Evolutionary conservation across 2,113 vertebrate genomes (phyloP).

Genomic region (Siniperca knerii): DNA sequence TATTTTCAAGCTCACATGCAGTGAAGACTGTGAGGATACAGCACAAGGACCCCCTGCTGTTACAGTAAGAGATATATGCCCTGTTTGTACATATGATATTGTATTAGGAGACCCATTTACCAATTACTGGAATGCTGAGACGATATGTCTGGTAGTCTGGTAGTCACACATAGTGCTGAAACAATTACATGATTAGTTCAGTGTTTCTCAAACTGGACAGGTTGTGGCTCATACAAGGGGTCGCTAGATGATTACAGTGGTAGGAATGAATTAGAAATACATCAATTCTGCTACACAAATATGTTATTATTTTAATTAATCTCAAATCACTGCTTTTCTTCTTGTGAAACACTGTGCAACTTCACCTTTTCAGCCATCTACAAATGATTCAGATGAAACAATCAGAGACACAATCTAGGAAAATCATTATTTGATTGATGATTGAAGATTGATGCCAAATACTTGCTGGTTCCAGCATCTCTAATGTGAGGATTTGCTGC

Average conservation of each 20-base stretch:
- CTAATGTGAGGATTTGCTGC: not conserved
- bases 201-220: too few relatives aligned
- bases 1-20: conserved; percentile 3
- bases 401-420: not conserved
- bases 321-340: not conserved
- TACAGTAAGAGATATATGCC: not conserved
- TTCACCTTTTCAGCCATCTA: not conserved
- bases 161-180: not conserved
- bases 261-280: not conserved
- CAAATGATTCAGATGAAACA: not conserved
- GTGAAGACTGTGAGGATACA: not conserved
- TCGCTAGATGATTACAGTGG: not conserved
- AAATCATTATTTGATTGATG: too few relatives aligned
- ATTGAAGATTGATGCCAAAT: too few relatives aligned
- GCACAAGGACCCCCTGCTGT: conserved; percentile 36
- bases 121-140: not conserved
- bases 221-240: not conserved
- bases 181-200: not conserved
- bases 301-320: not conserved
- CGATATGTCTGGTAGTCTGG: not conserved
- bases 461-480: not conserved
- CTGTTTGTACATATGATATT: conserved; percentile 1
- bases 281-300: not conserved
- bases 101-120: not conserved
- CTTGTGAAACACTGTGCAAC: not conserved